phyloP scores from a whole-genome alignment of 2,888 invertebrate genomes.

The Thyatira batis region DNA sequence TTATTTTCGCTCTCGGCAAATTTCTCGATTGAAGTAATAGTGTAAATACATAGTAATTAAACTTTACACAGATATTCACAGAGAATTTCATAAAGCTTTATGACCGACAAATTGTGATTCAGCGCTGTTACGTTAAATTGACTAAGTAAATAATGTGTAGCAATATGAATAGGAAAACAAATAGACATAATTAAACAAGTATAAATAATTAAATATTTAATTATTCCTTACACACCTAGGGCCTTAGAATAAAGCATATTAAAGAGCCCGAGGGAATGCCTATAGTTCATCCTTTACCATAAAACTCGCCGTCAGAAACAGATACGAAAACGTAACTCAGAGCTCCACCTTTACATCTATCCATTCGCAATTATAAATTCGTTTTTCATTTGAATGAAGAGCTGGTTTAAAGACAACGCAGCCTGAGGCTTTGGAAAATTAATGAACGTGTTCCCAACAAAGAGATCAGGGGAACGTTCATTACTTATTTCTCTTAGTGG shows the following conservation, averaged over 20 bases:
- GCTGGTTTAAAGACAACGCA: conserved; percentile 38
- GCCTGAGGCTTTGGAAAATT: conserved; percentile 38
- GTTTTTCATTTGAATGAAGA: conserved; percentile 39
- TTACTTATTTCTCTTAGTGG: conserved; percentile 38
- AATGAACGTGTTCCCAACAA: conserved; percentile 52
- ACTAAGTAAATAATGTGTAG: no score
- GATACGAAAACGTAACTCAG: neutral
- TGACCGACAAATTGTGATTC: no score
- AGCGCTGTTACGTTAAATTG: no score
- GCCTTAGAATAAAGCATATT: no score
- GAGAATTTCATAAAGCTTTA: no score
- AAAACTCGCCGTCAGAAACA: no score
- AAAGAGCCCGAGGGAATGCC: no score
- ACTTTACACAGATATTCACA: neutral
- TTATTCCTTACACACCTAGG: no score
- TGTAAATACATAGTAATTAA: neutral
- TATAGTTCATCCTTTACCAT: no score
- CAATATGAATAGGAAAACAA: no score
- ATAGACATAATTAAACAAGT: no score
- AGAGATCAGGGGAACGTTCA: conserved; percentile 46
- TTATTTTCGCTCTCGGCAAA: neutral
- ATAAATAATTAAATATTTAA: no score
- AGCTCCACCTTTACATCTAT: conserved; percentile 6
- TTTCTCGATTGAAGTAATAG: neutral
- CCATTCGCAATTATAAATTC: conserved; percentile 38